Percentiles rank a stretch among this genome's conserved stretches.
These are phyloP conservation scores for Drosophila sproati DNA, from an alignment of 1,140 invertebrate genomes.

Conservation along the genomic window DNA sequence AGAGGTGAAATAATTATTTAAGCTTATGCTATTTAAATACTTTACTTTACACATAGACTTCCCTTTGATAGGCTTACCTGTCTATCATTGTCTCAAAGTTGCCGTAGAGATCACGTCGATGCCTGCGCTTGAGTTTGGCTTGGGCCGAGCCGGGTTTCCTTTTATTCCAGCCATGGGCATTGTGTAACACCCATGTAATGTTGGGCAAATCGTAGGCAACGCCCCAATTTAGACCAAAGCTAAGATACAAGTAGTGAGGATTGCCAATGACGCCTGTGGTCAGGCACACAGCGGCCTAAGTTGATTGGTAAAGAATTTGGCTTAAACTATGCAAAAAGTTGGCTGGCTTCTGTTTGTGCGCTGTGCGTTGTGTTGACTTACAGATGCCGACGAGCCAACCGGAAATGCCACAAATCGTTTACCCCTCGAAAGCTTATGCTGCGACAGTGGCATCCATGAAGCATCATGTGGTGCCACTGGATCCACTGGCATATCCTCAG, in stretches of 20 bases:
- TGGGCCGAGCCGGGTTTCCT: conserved; percentile 48
- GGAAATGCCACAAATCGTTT: conserved; percentile 84
- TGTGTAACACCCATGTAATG: conserved; percentile 87
- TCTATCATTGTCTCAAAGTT: conserved; percentile 89
- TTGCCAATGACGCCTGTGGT: conserved; percentile 82
- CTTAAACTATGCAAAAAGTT: conserved; percentile 39
- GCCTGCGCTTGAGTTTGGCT: conserved; percentile 86
- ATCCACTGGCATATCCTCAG: conserved; percentile 17
- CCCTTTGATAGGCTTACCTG: conserved; percentile 86
- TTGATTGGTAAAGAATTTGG: conserved; percentile 19
- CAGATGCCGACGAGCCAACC: conserved; percentile 82
- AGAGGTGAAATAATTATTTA: too few species aligned
- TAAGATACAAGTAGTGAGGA: conserved; percentile 75
- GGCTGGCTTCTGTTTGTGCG: neutral
- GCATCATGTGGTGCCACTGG: conserved; percentile 57
- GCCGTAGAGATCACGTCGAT: conserved; percentile 88
- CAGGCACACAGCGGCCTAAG: conserved; percentile 73
- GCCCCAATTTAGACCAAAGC: conserved; percentile 88
- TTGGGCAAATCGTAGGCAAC: conserved; percentile 91
- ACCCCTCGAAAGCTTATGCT: conserved; percentile 71
- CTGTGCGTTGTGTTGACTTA: conserved; percentile 55
- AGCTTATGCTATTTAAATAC: too few species aligned
- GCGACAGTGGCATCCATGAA: conserved; percentile 49
- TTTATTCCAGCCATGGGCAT: conserved; percentile 78
- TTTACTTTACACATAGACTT: neutral